These are phyloP conservation scores for Choloepus hoffmanni DNA, from an alignment of 2,113 vertebrate genomes.

Conservation along the genomic window DNA sequence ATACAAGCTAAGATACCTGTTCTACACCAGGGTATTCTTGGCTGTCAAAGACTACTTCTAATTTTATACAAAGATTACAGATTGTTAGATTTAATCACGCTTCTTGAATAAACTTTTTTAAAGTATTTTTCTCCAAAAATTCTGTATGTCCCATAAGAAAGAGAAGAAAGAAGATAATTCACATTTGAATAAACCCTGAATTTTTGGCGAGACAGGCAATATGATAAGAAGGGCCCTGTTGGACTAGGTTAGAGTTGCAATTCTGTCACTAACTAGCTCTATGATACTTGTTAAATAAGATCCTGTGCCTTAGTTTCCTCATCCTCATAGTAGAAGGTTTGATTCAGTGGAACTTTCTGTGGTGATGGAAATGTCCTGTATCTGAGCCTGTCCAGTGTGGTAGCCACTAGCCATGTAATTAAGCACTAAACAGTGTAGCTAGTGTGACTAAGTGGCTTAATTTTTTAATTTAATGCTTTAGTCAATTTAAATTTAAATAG, in stretches of 20 bases:
- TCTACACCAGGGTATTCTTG: neutral
- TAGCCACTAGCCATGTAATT: neutral
- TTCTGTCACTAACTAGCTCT: neutral
- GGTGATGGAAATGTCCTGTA: neutral
- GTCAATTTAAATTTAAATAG: neutral
- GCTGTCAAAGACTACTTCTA: neutral
- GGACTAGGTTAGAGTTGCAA: neutral
- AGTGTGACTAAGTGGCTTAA: neutral
- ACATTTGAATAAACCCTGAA: neutral
- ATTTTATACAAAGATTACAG: conserved; percentile 1
- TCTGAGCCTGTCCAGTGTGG: neutral
- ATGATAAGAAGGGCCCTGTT: neutral
- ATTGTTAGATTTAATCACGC: neutral
- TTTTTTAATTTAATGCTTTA: conserved; percentile 10
- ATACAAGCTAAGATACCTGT: neutral
- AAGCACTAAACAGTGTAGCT: conserved; percentile 8
- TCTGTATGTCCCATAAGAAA: conserved; percentile 6
- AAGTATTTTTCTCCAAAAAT: neutral
- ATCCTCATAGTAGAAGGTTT: neutral
- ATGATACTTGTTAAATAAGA: neutral
- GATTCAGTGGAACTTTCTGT: neutral
- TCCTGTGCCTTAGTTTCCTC: conserved; percentile 19
- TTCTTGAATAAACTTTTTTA: conserved; percentile 8
- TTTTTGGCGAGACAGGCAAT: neutral
- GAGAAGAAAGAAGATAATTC: neutral